These are phyloP conservation scores for Drosophila sulfurigaster DNA, from an alignment of 1,140 invertebrate species.

Conservation along the genomic window DNA sequence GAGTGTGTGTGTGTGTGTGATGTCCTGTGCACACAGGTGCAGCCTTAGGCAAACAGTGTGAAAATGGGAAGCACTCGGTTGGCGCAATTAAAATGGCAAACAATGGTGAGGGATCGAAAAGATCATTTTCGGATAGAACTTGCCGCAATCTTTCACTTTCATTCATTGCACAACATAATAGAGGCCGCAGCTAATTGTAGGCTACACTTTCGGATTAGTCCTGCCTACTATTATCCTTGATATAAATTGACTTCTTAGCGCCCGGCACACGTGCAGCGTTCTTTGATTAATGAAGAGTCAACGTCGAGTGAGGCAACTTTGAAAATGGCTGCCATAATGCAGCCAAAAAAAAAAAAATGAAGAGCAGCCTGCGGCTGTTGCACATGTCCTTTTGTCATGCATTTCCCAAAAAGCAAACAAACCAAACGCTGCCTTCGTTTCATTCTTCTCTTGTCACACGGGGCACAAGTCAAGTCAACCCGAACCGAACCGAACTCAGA, in stretches of 20 bases:
- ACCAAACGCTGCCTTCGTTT: constrained; percentile 50
- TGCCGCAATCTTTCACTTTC: constrained; percentile 72
- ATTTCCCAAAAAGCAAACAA: constrained; percentile 60
- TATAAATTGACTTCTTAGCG: constrained; percentile 81
- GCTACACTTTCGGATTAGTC: constrained; percentile 30
- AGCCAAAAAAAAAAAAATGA: constrained; percentile 20
- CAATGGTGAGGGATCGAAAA: constrained; percentile 23
- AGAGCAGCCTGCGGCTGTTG: constrained; percentile 50
- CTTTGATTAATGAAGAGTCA: constrained; percentile 62
- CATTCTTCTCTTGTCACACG: constrained; percentile 40
- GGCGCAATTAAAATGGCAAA: constrained; percentile 61
- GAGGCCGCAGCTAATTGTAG: constrained; percentile 55
- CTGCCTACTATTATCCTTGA: constrained; percentile 32
- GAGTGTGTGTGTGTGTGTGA: constrained; percentile 44
- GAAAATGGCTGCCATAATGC: constrained; percentile 56
- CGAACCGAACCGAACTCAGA: constrained; percentile 37
- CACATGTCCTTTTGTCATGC: constrained; percentile 78
- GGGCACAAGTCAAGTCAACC: constrained; percentile 76
- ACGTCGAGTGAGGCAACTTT: not conserved
- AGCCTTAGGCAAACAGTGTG: constrained; percentile 45
- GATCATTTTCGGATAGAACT: constrained; percentile 23
- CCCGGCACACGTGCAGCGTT: constrained; percentile 70
- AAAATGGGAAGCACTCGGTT: constrained; percentile 61
- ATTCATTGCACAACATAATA: constrained; percentile 81
- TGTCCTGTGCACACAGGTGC: constrained; percentile 24